Evolutionary conservation across 2,113 vertebrate genomes (phyloP).

Genomic region (Hemiprocne comata): DNA sequence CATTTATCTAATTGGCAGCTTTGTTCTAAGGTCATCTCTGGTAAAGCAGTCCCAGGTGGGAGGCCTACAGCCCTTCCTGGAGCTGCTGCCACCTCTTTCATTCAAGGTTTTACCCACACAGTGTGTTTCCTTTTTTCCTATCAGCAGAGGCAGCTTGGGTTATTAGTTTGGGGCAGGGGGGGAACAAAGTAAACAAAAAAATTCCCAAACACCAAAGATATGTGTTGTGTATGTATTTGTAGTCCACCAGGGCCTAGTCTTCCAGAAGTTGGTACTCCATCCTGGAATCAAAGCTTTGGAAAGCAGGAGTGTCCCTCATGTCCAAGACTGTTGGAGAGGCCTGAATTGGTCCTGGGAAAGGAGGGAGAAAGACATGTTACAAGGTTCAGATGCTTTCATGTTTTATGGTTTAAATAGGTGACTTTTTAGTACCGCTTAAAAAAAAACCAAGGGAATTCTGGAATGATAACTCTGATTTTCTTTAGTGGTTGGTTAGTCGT

Average conservation of each 20-base stretch:
- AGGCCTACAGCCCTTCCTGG: background rate
- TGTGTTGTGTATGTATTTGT: background rate
- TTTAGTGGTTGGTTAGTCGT: background rate
- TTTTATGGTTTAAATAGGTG: background rate
- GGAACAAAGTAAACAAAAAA: background rate
- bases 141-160: background rate
- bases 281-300: constrained; percentile 48
- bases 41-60: background rate
- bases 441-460: background rate
- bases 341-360: constrained; percentile 35
- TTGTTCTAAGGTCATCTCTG: background rate
- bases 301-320: background rate
- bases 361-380: background rate
- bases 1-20: constrained; percentile 10
- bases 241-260: constrained; percentile 29
- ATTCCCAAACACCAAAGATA: constrained; percentile 2
- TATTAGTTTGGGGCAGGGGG: background rate
- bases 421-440: background rate
- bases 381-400: background rate
- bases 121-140: background rate
- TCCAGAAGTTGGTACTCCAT: background rate
- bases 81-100: background rate
- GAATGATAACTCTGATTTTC: background rate
- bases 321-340: too few relatives aligned
- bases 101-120: background rate